Percentiles rank a stretch among this genome's conserved stretches.
These are phyloP conservation scores for Drosophila atroscutellata DNA, from an alignment of 2,888 invertebrate species.

Conservation along the genomic window DNA sequence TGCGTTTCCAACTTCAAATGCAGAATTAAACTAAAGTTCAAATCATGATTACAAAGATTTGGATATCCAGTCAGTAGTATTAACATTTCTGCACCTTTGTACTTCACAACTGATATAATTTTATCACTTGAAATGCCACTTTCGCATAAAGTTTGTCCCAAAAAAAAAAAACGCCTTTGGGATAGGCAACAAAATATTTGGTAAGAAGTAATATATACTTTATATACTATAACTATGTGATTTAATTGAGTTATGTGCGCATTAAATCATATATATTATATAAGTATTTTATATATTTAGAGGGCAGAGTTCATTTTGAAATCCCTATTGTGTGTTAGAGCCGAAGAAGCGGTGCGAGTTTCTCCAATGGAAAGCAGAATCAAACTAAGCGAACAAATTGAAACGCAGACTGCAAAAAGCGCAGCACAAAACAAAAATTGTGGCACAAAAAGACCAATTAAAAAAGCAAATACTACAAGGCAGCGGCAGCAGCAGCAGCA, in stretches of 20 bases:
- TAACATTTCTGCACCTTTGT: not conserved
- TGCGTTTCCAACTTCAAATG: not conserved
- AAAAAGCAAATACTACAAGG: conserved; percentile 45
- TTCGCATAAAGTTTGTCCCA: conserved; percentile 8
- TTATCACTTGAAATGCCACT: not conserved
- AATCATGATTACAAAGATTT: no score
- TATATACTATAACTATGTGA: not conserved
- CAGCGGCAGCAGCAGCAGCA: conserved; percentile 16
- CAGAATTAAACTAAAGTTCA: not conserved
- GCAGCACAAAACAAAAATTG: conserved; percentile 53
- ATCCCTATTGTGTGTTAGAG: not conserved
- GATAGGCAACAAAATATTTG: conserved; percentile 48
- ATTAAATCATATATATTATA: not conserved
- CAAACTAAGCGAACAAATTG: conserved; percentile 46
- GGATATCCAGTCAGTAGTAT: not conserved
- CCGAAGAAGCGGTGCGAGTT: conserved; percentile 16
- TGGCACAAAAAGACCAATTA: conserved; percentile 46
- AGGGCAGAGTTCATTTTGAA: not conserved
- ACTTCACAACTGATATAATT: not conserved
- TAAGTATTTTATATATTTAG: not conserved
- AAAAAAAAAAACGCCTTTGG: conserved; percentile 40
- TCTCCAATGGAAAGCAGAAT: conserved; percentile 21
- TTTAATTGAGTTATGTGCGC: not conserved
- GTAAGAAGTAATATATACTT: not conserved
- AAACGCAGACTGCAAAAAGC: conserved; percentile 68